Conservation (phyloP, 2,113 vertebrate species). For the Hemiscyllium ocellatum region DNA sequence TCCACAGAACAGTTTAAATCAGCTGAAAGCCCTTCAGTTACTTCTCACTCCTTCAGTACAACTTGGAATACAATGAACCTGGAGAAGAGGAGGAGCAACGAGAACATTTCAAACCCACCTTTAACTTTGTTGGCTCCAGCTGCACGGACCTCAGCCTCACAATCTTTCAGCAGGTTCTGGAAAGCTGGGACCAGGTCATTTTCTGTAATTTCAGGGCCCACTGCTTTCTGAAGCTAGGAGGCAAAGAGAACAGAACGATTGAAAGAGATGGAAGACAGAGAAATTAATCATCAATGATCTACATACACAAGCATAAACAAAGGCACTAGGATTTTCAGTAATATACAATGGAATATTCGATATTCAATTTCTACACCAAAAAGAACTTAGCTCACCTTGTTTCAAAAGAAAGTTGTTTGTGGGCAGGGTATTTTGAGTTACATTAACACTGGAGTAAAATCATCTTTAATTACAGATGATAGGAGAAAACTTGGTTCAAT, state of each 20-base stretch:
- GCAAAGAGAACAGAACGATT: not conserved
- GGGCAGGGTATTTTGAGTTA: not conserved
- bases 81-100: not conserved
- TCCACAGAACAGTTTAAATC: not conserved
- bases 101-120: conserved; percentile 55
- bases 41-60: not conserved
- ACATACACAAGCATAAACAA: not conserved
- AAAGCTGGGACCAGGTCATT: conserved; percentile 81
- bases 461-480: not conserved
- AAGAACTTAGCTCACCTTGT: not conserved
- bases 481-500: not conserved
- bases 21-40: not conserved
- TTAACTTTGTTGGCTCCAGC: conserved; percentile 83
- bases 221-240: conserved; percentile 77
- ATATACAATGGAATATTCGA: not conserved
- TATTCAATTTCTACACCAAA: not conserved
- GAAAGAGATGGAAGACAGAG: not conserved
- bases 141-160: conserved; percentile 81
- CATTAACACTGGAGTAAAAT: not conserved
- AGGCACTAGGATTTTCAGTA: not conserved
- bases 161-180: conserved; percentile 83
- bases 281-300: not conserved
- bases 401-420: not conserved
- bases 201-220: conserved; percentile 80
- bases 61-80: not conserved